Evolutionary conservation across 1,140 invertebrate genomes (phyloP), one percentile per base, ranked within the genome.

Genomic region (Ips nitidus): DNA sequence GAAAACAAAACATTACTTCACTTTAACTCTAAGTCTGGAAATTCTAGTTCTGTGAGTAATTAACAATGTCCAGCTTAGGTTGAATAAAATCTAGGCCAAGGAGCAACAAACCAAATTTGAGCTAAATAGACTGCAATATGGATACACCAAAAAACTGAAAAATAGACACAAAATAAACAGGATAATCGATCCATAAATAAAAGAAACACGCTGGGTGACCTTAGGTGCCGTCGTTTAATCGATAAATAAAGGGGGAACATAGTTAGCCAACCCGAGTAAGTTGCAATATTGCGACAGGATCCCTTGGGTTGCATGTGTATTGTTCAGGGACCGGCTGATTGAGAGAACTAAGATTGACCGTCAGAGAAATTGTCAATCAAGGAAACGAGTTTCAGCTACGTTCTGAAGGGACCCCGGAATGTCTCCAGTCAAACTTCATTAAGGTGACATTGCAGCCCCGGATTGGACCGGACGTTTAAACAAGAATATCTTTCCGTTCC

Each of bases 391-490:
- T 22, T 22, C 39, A 2, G 42, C 7, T 50, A 22, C 4, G 42
- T 4, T 61, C 59, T 43, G 39, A 47, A 47, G 59, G 59, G 59
- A 47, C 41, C 5, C 43, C 59, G 56, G 45, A 61, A 58, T 38
- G 59, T 61, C 59, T 61, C 59, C 59, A 61, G 59, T 61, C 59
- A 61, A 61, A 61, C 59, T 61, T 47, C 59, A 61, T 61, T 61
- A 61, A 39, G 38, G 43, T 40, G n/a, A n/a, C 22, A 38, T 61
- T 47, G 41, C 59, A 38, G 59, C 38, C 39, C 5, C 42, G 38
- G 43, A 61, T 61, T 61, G 59, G 42, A 40, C 39, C 38, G 59
- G 59, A 61, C 6, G 59, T 39, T 61, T 61, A 59, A 59, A 56
- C 45, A 50, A 50, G 45, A 50, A 50, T 50, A 50, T 50, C 45